A percentile compares a stretch with the other conserved stretches of the same genome.
phyloP scores from a whole-genome alignment of 2,113 vertebrate genomes.

The Hydropotes inermis region DNA sequence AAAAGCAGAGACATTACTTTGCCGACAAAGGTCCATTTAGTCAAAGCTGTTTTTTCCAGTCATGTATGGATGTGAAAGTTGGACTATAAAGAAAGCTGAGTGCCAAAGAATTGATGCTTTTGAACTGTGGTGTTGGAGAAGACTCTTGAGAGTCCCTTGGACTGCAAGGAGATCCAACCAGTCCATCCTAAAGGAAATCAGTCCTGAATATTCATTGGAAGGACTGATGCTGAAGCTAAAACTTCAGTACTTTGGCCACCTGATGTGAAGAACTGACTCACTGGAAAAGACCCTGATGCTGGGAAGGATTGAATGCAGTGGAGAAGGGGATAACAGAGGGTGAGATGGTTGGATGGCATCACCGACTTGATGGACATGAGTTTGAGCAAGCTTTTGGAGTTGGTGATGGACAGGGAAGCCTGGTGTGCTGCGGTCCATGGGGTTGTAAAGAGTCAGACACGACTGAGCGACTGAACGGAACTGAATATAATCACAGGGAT shows the following conservation, averaged over 20 bases:
- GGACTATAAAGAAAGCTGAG: neutral
- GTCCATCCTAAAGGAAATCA: neutral
- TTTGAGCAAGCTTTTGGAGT: neutral
- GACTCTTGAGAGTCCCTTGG: neutral
- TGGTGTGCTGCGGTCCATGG: neutral
- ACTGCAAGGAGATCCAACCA: neutral
- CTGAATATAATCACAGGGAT: neutral
- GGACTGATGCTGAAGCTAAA: neutral
- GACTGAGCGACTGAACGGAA: neutral
- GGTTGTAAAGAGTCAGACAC: neutral
- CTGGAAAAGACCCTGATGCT: neutral
- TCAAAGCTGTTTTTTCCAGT: neutral
- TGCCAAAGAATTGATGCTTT: rapidly evolving
- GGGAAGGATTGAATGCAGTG: neutral
- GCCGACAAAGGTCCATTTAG: neutral
- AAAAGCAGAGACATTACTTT: neutral
- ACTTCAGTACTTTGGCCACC: neutral
- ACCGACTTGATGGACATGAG: neutral
- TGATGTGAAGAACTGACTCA: neutral
- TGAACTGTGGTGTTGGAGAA: neutral
- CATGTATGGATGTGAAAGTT: neutral
- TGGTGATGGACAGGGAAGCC: neutral
- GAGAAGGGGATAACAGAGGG: neutral
- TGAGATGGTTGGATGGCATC: neutral
- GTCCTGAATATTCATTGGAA: neutral